These are phyloP conservation scores for Agelastica alni DNA, from an alignment of 2,888 invertebrate genomes.

Conservation along the genomic window DNA sequence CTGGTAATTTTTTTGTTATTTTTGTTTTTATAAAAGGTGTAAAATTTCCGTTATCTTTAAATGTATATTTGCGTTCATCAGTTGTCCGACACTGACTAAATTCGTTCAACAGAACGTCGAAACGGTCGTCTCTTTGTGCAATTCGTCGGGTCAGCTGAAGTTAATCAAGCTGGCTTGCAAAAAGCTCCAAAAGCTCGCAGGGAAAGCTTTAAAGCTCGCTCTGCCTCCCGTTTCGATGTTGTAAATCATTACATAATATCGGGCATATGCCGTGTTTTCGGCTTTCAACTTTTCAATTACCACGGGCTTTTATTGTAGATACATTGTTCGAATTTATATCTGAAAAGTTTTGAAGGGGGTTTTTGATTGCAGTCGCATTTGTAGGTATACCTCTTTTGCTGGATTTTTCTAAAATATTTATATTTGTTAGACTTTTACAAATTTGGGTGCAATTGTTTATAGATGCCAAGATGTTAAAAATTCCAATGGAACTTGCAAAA, in stretches of 20 bases:
- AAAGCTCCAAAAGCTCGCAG: constrained; percentile 36
- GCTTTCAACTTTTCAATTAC: constrained; percentile 34
- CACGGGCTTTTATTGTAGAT: constrained; percentile 27
- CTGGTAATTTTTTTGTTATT: too few relatives aligned
- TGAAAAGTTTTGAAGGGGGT: constrained; percentile 11
- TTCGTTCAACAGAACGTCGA: constrained; percentile 34
- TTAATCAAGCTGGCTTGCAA: constrained; percentile 48
- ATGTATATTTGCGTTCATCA: too few relatives aligned
- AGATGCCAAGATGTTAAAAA: too few relatives aligned
- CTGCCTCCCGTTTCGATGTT: constrained; percentile 38
- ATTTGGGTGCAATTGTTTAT: too few relatives aligned
- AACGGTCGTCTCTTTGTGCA: constrained; percentile 43
- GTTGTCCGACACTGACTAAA: neutral
- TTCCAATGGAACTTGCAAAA: too few relatives aligned
- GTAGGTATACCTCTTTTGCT: too few relatives aligned
- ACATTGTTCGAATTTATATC: constrained; percentile 26
- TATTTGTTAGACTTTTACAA: too few relatives aligned
- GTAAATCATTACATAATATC: constrained; percentile 41
- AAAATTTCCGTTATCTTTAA: too few relatives aligned
- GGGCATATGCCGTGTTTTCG: constrained; percentile 32
- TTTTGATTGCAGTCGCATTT: constrained; percentile 10
- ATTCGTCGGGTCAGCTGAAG: constrained; percentile 50
- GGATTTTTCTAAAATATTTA: too few relatives aligned
- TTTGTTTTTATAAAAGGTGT: too few relatives aligned
- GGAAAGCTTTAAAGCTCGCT: constrained; percentile 16